A percentile compares a stretch with the other conserved stretches of the same genome.
These are phyloP conservation scores for Diadema setosum DNA, from an alignment of 35 echinoderm and acorn worm species.

Conservation along the genomic window DNA sequence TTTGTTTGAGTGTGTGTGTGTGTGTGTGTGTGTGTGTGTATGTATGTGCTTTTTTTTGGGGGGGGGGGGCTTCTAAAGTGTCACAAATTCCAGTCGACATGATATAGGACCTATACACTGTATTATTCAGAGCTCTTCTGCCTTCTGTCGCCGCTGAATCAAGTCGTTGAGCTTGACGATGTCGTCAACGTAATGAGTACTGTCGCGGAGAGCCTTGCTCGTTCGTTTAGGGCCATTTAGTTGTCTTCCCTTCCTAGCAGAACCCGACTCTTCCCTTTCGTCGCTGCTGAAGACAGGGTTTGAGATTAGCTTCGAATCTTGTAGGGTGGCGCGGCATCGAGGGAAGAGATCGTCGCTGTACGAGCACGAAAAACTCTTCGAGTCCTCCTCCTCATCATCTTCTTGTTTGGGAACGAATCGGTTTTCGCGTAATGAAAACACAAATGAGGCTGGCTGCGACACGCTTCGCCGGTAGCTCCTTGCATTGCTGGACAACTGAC, in stretches of 20 bases:
- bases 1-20: no score
- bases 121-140: no score
- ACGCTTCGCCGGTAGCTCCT: neutral
- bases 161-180: neutral
- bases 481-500: neutral
- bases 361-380: neutral
- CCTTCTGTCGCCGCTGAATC: no score
- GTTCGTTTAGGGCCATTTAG: neutral
- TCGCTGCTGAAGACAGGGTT: neutral
- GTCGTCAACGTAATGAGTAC: neutral
- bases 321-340: neutral
- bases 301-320: neutral
- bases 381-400: neutral
- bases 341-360: neutral
- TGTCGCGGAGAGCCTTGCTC: neutral
- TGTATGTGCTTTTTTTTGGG: no score
- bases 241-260: neutral
- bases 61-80: no score
- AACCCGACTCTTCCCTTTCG: neutral
- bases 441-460: neutral
- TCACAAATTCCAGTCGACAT: no score
- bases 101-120: no score
- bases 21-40: no score
- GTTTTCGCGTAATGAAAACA: conserved; percentile 32
- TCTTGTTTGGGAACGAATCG: neutral